Evolutionary conservation across 2,113 vertebrate species (phyloP), one percentile per base, ranked within the genome.

Genomic region (Scomber scombrus): DNA sequence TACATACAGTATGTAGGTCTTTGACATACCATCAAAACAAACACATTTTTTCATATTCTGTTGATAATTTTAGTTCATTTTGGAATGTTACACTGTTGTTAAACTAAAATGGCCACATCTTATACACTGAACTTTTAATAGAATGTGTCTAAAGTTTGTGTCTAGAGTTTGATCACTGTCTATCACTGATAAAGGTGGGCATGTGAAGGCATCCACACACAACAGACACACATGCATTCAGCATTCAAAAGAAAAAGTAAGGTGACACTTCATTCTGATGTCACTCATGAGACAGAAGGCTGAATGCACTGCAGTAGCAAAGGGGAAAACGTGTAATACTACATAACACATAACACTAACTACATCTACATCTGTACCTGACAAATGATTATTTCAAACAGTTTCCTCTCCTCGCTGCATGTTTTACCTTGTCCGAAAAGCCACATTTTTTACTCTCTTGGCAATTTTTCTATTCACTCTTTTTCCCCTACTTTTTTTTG

Each of bases 281-380:
- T 78, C 58, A 69, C 5, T 57, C 18, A 8, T 19, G 45, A 78
- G 50, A 71, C 63, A 58, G n/a, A 77, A 50, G 19, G 68, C 60
- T 9, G 11, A 73, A n/a, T 13, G 46, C 13, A 45, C 1, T 47
- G 15, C 34, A 45, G n/a, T 18, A 19, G 54, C n/a, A 43, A 57
- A 18, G 34, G 6, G 34, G 23, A n/a, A 11, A 12, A 7, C 8
- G 15, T 11, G 11, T 13, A 8, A 4, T n/a, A n/a, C n/a, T n/a
- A n/a, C n/a, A n/a, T n/a, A n/a, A n/a, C 15, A 50, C 16, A 11
- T 3, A 50, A 63, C 43, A 40, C 7, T 51, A 1, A 4, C 15
- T 1, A 11, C 18, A 45, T 8, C 29, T 31, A 12, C 14, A 49
- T 61, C n/a, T 56, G 19, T 29, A 67, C 61, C n/a, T 45, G 45